Conservation (phyloP, 2,888 invertebrate species). For the Mactromeris polynyma region DNA sequence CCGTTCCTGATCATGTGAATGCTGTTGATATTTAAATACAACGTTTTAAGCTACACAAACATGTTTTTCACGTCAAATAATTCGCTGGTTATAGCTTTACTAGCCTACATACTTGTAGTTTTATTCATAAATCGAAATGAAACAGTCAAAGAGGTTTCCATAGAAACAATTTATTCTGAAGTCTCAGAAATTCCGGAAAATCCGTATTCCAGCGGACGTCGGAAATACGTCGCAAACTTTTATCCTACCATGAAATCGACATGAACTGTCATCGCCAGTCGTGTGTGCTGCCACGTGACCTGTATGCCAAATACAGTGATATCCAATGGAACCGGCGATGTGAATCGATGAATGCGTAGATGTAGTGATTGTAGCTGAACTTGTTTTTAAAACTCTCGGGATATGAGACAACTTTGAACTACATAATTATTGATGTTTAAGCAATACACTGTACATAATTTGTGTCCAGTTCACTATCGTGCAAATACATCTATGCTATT, state of each 20-base stretch:
- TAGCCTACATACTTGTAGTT: slow-evolving; percentile 92
- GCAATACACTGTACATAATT: too few relatives aligned
- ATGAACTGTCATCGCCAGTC: not conserved
- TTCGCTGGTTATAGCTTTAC: slow-evolving; percentile 94
- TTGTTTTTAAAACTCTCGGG: too few relatives aligned
- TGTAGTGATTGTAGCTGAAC: too few relatives aligned
- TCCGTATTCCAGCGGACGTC: slow-evolving; percentile 43
- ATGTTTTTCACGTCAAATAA: slow-evolving; percentile 98
- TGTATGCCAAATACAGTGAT: not conserved
- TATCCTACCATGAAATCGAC: slow-evolving; percentile 19
- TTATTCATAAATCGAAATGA: slow-evolving; percentile 75
- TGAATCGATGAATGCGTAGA: slow-evolving; percentile 7
- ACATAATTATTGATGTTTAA: too few relatives aligned
- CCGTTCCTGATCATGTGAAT: slow-evolving; percentile 94
- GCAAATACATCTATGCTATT: too few relatives aligned
- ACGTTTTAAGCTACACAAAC: slow-evolving; percentile 97
- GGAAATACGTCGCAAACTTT: slow-evolving; percentile 40
- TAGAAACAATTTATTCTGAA: slow-evolving; percentile 32
- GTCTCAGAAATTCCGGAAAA: slow-evolving; percentile 28
- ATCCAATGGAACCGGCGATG: not conserved
- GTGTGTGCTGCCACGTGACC: not conserved
- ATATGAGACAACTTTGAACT: too few relatives aligned
- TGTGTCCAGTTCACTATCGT: too few relatives aligned
- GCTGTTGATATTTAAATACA: slow-evolving; percentile 95
- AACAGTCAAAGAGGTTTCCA: slow-evolving; percentile 12